A percentile compares a stretch with the other conserved stretches of the same genome.
Evolutionary conservation across 2,113 vertebrate genomes (phyloP).

Genomic region (Ploceus nigricollis): DNA sequence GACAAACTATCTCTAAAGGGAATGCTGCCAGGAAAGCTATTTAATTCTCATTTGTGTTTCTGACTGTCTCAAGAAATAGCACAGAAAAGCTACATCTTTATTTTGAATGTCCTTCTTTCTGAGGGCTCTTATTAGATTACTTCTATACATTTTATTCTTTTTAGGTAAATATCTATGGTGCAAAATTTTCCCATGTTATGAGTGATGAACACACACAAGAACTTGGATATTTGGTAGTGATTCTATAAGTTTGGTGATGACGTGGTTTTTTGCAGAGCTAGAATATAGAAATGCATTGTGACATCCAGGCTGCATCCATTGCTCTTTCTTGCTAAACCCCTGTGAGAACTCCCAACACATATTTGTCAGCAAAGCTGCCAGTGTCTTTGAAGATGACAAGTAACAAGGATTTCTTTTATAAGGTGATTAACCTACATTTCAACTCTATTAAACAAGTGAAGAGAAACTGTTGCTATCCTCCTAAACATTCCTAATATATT

Average conservation of each 20-base stretch:
- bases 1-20: neutral
- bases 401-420: neutral
- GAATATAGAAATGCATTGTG: neutral
- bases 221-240: neutral
- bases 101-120: neutral
- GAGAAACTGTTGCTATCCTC: neutral
- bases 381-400: neutral
- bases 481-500: neutral
- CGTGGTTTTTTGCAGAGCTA: neutral
- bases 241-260: neutral
- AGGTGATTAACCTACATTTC: conserved; percentile 4
- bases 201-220: neutral
- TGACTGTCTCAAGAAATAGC: neutral
- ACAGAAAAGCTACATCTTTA: neutral
- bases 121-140: neutral
- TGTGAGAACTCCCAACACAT: neutral
- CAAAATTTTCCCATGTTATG: neutral
- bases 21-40: neutral
- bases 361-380: neutral
- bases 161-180: neutral
- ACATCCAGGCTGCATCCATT: neutral
- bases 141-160: neutral
- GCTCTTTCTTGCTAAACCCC: neutral
- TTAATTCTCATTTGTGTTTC: neutral
- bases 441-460: neutral